Evolutionary conservation across 2,888 invertebrate species (phyloP), one percentile per base, ranked within the genome.

Genomic region (Nomada flava): DNA sequence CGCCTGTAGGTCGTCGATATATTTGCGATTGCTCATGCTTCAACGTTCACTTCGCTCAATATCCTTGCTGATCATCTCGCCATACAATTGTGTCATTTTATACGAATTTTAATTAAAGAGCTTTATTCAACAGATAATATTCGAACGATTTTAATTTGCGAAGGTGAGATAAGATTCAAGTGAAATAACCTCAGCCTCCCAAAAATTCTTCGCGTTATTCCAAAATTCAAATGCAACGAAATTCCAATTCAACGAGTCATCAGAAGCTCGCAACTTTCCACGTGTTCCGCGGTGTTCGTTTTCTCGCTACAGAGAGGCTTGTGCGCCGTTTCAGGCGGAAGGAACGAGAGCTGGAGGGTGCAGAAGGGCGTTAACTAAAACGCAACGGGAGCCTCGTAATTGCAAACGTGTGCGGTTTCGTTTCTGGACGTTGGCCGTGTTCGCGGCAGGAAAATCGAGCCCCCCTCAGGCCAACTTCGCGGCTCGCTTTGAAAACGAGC

Each of bases 401-500:
- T 86, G 82, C 76, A 70, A 79, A 71, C 76, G 82, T 76, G 84
- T 62, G 85, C 62, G 82, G 80, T 85, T 81, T 73, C 68, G 74
- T 72, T 71, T 67, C 76, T 64, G 72, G 60, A 75, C 68, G 67
- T 50, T 50, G 79, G 18, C 20, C 59, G 64, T 59, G 63, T 52
- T 60, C 62, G 67, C 63, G 73, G 26, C 44, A 73, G 74, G 83
- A 73, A 77, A 81, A 86, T 86, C 71, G 78, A 78, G 84, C 63
- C 65, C 13, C 42, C 36, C n/a, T 42, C 57, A 23, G 44, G 72
- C 77, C 63, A 76, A 82, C 72, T 77, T 86, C 62, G 73, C 69
- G 77, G 79, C 70, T 64, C 65, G 63, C 65, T 74, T 55, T 69
- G 80, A 65, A 73, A 80, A 71, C 73, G 67, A 7, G 18, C 44